These are phyloP conservation scores for Lasioglossum leucozonium DNA, from an alignment of 2,888 invertebrate genomes.

Conservation along the genomic window DNA sequence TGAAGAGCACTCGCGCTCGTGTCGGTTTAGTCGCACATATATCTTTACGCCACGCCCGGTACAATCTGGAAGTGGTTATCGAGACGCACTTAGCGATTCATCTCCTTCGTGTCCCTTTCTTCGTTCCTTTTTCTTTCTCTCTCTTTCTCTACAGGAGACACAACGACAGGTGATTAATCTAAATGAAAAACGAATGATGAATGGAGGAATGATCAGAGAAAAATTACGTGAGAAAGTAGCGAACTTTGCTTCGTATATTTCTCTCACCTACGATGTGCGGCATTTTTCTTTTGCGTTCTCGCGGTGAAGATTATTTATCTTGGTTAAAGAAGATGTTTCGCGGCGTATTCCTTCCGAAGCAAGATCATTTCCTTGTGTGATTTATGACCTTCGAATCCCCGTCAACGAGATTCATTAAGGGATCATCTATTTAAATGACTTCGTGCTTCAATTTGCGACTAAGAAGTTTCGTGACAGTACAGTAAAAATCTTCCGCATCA, in stretches of 20 bases:
- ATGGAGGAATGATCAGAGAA: conserved; percentile 13
- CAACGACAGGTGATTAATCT: conserved; percentile 41
- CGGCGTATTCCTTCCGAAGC: background rate
- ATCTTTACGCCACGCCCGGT: conserved; percentile 53
- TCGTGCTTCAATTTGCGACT: background rate
- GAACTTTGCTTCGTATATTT: conserved; percentile 12
- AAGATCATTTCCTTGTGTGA: background rate
- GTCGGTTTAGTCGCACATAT: conserved; percentile 41
- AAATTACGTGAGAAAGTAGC: conserved; percentile 19
- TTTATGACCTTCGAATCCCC: background rate
- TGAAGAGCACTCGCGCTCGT: conserved; percentile 34
- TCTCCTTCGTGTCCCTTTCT: conserved; percentile 3
- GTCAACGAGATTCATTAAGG: background rate
- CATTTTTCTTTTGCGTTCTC: background rate
- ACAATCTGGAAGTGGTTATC: conserved; percentile 54
- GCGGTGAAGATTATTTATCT: background rate
- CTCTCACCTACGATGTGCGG: background rate
- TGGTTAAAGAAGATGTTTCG: conserved; percentile 6
- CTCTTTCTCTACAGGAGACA: background rate
- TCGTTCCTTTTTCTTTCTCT: background rate
- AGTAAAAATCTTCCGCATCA: background rate
- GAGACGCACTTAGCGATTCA: conserved; percentile 42
- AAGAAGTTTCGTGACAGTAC: background rate
- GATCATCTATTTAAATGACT: conserved; percentile 5
- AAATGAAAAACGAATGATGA: conserved; percentile 20